phyloP scores from a whole-genome alignment of 2,888 invertebrate species.

The Athetis lepigone region DNA sequence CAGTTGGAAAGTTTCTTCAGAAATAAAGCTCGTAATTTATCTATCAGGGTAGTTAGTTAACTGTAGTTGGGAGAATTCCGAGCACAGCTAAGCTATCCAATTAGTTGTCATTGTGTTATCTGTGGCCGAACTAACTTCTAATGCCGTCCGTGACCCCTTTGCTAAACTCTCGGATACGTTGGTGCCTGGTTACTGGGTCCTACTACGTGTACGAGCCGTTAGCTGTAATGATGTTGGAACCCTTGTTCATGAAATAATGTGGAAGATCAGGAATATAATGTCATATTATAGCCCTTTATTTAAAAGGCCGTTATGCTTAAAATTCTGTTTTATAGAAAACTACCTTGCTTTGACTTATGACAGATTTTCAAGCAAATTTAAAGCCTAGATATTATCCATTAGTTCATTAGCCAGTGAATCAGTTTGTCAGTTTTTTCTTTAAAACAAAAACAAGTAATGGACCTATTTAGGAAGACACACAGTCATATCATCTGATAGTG shows the following conservation, averaged over 20 bases:
- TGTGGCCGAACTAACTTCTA: slow-evolving; percentile 70
- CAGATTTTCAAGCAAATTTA: too few relatives aligned
- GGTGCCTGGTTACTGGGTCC: slow-evolving; percentile 62
- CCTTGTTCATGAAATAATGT: neutral
- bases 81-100: slow-evolving; percentile 74
- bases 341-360: too few relatives aligned
- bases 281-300: too few relatives aligned
- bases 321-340: too few relatives aligned
- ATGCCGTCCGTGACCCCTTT: slow-evolving; percentile 76
- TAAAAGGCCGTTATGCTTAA: too few relatives aligned
- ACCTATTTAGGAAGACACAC: too few relatives aligned
- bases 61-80: slow-evolving; percentile 52
- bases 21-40: slow-evolving; percentile 57
- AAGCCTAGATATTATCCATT: too few relatives aligned
- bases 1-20: slow-evolving; percentile 45
- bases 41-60: slow-evolving; percentile 59
- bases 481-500: too few relatives aligned
- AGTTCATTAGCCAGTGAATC: too few relatives aligned
- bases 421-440: too few relatives aligned
- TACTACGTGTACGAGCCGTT: slow-evolving; percentile 57
- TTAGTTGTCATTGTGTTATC: slow-evolving; percentile 76
- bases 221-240: neutral
- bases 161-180: slow-evolving; percentile 66
- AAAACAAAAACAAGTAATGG: too few relatives aligned
- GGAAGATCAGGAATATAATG: too few relatives aligned